Conservation (phyloP, 2,113 vertebrate genomes). For the Xiphorhynchus elegans region DNA sequence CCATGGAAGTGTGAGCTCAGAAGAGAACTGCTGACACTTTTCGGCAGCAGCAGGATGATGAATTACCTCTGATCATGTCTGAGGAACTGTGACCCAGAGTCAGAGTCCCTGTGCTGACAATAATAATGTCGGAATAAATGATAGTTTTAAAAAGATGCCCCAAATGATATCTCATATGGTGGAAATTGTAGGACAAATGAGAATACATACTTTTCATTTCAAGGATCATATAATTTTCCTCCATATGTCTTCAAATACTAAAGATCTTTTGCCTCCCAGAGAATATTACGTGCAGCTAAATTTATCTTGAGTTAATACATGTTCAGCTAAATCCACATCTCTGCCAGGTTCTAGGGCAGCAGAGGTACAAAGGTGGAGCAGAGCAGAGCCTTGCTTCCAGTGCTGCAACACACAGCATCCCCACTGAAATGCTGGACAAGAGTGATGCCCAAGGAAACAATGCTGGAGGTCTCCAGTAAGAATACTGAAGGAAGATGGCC, state of each 20-base stretch:
- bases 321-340: not conserved
- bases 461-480: not conserved
- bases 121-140: not conserved
- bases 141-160: not conserved
- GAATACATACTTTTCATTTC: not conserved
- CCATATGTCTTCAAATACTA: not conserved
- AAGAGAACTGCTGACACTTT: not conserved
- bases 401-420: not conserved
- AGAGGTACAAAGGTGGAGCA: not conserved
- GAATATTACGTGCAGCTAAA: not conserved
- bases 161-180: not conserved
- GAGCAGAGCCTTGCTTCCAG: not conserved
- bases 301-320: not conserved
- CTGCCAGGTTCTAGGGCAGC: not conserved
- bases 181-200: not conserved
- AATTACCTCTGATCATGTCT: not conserved
- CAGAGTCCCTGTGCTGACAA: not conserved
- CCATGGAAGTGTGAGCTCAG: not conserved
- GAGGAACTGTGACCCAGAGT: not conserved
- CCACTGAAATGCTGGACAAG: not conserved
- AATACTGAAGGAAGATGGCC: not conserved
- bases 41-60: not conserved
- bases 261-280: not conserved
- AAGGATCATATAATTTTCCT: not conserved
- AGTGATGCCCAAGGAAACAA: rapidly evolving